Evolutionary conservation across 2,888 invertebrate genomes (phyloP), one percentile per base, ranked within the genome.

Genomic region (Hyalella azteca): DNA sequence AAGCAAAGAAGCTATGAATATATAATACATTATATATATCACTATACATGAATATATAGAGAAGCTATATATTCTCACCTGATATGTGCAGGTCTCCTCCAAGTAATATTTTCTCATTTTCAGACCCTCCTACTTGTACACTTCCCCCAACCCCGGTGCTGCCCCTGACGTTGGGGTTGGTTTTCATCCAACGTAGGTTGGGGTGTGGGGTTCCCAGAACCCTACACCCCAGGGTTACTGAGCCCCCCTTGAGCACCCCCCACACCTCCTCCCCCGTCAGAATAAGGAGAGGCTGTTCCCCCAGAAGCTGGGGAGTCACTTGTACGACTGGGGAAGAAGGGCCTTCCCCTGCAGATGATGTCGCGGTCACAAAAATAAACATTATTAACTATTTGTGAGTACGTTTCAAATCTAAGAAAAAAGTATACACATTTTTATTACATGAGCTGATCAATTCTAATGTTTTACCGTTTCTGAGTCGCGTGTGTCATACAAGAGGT

Each of bases 291-390:
- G 73, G 66, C 29, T 49, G 49, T n/a, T 19, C 15, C n/a, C 15
- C n/a, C 2, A 73, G 49, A 7, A 11, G 41, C 7, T 22, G 50
- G 22, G 79, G 48, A 9, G 26, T 79, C 13, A 73, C 79, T 4
- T 80, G 77, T 11, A 81, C 40, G 15, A 59, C 41, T n/a, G 81
- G 77, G 1, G 83, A 80, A 7, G 79, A 60, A 36, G 48, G 76
- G 73, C 83, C 83, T 48, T 83, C 83, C 0, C 83, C 83, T n/a
- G 78, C 81, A 19, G 77, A 77, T 7, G 83, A 77, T 22, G 81
- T 81, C 15, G 83, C 83, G 11, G 81, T 83, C 75, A 83, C 81
- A 81, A n/a, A n/a, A n/a, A n/a, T n/a, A n/a, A n/a, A n/a, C n/a
- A n/a, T n/a, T n/a, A n/a, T n/a, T n/a, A n/a, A n/a, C n/a, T n/a